Percentiles rank a stretch among this genome's conserved stretches.
Evolutionary conservation across 2,888 invertebrate genomes (phyloP).

Genomic region (Hirtodrosophila trivittata): DNA sequence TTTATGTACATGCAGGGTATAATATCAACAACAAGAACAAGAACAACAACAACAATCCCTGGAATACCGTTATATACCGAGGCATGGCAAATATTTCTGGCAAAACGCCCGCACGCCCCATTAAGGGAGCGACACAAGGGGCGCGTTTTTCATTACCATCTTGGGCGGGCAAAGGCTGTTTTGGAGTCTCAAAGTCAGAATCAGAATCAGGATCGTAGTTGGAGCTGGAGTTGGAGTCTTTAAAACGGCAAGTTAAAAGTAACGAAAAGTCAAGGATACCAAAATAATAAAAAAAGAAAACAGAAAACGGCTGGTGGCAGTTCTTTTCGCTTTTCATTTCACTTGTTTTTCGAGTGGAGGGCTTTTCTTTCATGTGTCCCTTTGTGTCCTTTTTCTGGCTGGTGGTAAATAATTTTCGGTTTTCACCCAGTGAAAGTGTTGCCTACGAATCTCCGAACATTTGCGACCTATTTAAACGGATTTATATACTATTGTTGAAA

Average conservation of each 20-base stretch:
- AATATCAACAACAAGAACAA: conserved; percentile 20
- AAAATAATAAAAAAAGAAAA: no score
- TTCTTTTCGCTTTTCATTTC: conserved; percentile 69
- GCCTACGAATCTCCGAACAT: conserved; percentile 5
- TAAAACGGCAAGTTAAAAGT: conserved; percentile 63
- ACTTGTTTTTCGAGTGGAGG: conserved; percentile 42
- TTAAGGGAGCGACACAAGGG: conserved; percentile 62
- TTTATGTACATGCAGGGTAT: conserved; percentile 29
- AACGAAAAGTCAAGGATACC: conserved; percentile 77
- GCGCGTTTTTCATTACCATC: conserved; percentile 74
- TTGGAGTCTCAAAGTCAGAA: conserved; percentile 2
- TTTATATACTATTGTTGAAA: no score
- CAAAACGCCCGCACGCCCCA: conserved; percentile 65
- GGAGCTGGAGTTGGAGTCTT: conserved; percentile 41
- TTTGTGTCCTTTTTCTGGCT: conserved; percentile 15
- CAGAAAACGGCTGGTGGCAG: conserved; percentile 62
- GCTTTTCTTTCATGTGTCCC: conserved; percentile 14
- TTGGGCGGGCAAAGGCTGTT: conserved; percentile 28
- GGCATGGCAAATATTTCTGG: conserved; percentile 72
- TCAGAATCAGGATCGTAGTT: background rate
- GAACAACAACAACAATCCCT: conserved; percentile 7
- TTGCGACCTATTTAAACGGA: conserved; percentile 16
- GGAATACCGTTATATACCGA: conserved; percentile 47
- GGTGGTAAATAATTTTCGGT: conserved; percentile 29
- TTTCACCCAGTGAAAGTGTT: conserved; percentile 33